Conservation (phyloP, 2,888 invertebrate genomes). For the Perizoma affinitatum region DNA sequence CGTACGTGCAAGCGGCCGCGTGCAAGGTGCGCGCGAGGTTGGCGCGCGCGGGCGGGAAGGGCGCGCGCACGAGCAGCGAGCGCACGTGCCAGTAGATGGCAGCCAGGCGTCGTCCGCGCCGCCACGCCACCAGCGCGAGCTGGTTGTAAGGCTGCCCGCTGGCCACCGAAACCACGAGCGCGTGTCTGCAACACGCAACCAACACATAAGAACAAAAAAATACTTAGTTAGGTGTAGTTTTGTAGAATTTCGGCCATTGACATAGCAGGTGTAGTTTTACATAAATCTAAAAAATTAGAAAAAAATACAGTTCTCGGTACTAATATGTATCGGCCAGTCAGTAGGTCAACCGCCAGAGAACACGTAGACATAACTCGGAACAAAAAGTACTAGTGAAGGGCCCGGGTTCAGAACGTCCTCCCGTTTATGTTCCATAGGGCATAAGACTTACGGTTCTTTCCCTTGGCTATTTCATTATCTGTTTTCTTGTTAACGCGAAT, state of each 20-base stretch:
- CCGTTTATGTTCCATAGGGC: too few species aligned
- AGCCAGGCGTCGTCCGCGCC: constrained; percentile 90
- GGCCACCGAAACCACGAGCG: constrained; percentile 88
- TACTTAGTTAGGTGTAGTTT: too few species aligned
- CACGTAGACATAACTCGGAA: not conserved
- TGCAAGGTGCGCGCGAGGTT: constrained; percentile 90
- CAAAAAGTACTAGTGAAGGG: too few species aligned
- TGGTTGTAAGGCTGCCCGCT: constrained; percentile 96
- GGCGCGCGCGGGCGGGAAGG: constrained; percentile 92
- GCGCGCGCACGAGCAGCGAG: constrained; percentile 92
- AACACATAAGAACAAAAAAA: not conserved
- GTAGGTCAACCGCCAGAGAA: not conserved
- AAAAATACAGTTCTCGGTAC: too few species aligned
- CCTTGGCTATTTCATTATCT: too few species aligned
- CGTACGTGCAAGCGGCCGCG: constrained; percentile 60
- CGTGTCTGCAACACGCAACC: constrained; percentile 80
- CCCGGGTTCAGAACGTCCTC: too few species aligned
- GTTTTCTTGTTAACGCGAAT: too few species aligned
- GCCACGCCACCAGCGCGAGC: constrained; percentile 91
- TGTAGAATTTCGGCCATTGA: too few species aligned
- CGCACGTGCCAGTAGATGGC: constrained; percentile 94
- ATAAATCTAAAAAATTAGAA: too few species aligned
- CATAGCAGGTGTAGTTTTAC: too few species aligned
- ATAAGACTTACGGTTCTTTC: too few species aligned
- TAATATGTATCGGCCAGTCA: too few species aligned